Percentiles rank a stretch among this genome's conserved stretches.
phyloP scores from a whole-genome alignment of 2,797 vertebrate genomes.

The Natrix natrix region DNA sequence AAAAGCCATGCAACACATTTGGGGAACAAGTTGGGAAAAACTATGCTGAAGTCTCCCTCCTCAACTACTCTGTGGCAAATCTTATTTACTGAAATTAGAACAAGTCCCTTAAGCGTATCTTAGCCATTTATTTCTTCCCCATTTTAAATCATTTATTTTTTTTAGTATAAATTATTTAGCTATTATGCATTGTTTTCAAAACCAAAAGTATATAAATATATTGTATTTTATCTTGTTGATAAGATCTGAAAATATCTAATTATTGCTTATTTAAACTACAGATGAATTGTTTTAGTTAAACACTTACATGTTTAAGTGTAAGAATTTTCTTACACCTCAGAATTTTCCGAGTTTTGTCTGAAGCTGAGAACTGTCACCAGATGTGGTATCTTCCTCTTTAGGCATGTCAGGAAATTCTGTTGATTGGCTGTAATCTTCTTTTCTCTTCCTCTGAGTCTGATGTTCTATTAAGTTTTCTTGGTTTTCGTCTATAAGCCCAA shows the following conservation, averaged over 20 bases:
- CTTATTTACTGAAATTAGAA: neutral
- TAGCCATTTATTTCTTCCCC: neutral
- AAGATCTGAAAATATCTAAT: neutral
- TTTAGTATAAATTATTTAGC: neutral
- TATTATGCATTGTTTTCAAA: neutral
- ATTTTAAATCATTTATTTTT: neutral
- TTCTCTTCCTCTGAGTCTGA: slow-evolving; percentile 31
- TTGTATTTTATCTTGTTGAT: neutral
- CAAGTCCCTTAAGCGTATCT: neutral
- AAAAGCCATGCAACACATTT: neutral
- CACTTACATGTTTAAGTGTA: slow-evolving; percentile 57
- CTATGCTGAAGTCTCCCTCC: neutral
- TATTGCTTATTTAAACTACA: neutral
- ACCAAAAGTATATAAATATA: neutral
- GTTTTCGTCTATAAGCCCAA: slow-evolving; percentile 34
- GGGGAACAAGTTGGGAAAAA: neutral
- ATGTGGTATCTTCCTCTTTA: slow-evolving; percentile 55
- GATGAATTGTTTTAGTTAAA: slow-evolving; percentile 24
- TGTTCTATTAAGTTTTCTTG: slow-evolving; percentile 44
- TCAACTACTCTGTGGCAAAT: neutral
- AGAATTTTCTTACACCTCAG: slow-evolving; percentile 33
- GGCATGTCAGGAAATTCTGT: slow-evolving; percentile 49
- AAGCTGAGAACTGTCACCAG: slow-evolving; percentile 41
- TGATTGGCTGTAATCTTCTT: slow-evolving; percentile 10
- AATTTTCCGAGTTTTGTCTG: slow-evolving; percentile 47